Evolutionary conservation across 2,888 invertebrate species (phyloP).

Genomic region (Blera fallax): DNA sequence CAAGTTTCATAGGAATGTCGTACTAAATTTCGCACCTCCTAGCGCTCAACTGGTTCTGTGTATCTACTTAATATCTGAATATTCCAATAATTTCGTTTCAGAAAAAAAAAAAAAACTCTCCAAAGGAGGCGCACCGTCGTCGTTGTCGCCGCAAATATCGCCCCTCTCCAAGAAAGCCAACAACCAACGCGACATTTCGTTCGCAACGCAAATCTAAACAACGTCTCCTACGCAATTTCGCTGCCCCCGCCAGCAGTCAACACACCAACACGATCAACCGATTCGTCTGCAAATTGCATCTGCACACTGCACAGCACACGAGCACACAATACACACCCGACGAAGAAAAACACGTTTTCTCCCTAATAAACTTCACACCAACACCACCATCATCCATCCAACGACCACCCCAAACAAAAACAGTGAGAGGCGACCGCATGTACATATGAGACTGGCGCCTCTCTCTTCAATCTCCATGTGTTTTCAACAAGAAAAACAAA

Average conservation of each 20-base stretch:
- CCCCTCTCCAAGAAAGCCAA: background rate
- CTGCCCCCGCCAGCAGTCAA: slow-evolving; percentile 37
- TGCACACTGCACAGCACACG: slow-evolving; percentile 19
- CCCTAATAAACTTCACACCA: slow-evolving; percentile 15
- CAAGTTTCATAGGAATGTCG: too few relatives aligned
- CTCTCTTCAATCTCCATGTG: slow-evolving; percentile 42
- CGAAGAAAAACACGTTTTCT: slow-evolving; percentile 66
- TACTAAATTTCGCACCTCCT: too few relatives aligned
- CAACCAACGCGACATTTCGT: slow-evolving; percentile 4
- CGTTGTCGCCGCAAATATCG: background rate
- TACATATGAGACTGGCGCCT: slow-evolving; percentile 48
- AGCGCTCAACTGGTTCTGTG: too few relatives aligned
- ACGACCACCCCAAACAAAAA: slow-evolving; percentile 68
- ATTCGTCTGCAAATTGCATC: slow-evolving; percentile 41
- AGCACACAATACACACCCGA: slow-evolving; percentile 44
- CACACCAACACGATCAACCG: slow-evolving; percentile 9
- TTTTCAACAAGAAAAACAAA: slow-evolving; percentile 1
- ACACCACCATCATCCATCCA: slow-evolving; percentile 11
- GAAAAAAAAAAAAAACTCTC: background rate
- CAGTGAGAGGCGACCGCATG: slow-evolving; percentile 43
- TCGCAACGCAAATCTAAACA: slow-evolving; percentile 13
- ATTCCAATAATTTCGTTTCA: background rate
- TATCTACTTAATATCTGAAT: too few relatives aligned
- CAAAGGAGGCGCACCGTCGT: background rate
- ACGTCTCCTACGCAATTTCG: slow-evolving; percentile 56